phyloP scores from a whole-genome alignment of 2,888 invertebrate genomes.

The Protonemura montana region DNA sequence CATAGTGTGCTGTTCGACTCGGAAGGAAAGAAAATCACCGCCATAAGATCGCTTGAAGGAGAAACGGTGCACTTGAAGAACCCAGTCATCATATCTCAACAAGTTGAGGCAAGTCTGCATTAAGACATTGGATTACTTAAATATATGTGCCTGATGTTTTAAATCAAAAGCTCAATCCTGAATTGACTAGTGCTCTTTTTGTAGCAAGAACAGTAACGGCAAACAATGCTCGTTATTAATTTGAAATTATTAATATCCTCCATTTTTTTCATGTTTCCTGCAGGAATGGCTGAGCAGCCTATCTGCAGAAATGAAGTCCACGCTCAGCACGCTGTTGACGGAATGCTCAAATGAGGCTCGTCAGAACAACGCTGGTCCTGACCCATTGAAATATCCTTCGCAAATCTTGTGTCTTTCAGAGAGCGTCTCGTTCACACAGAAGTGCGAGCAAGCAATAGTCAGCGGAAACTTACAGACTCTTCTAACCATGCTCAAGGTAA shows the following conservation, averaged over 20 bases:
- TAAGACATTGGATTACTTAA: too few species aligned
- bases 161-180: too few species aligned
- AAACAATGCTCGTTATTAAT: too few species aligned
- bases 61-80: slow-evolving; percentile 75
- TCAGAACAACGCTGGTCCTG: slow-evolving; percentile 59
- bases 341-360: slow-evolving; percentile 64
- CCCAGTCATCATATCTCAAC: slow-evolving; percentile 73
- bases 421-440: slow-evolving; percentile 83
- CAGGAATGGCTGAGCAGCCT: slow-evolving; percentile 81
- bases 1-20: slow-evolving; percentile 76
- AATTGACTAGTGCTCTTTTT: too few species aligned
- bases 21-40: slow-evolving; percentile 65
- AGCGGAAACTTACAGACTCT: slow-evolving; percentile 68
- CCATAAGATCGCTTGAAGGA: slow-evolving; percentile 78
- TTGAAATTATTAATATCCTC: neutral
- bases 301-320: slow-evolving; percentile 81
- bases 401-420: slow-evolving; percentile 88
- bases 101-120: slow-evolving; percentile 81
- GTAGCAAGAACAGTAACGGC: too few species aligned
- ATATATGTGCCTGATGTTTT: too few species aligned
- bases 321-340: slow-evolving; percentile 74
- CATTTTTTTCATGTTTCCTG: neutral
- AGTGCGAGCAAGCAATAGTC: slow-evolving; percentile 81
- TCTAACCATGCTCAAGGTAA: slow-evolving; percentile 61
- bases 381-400: slow-evolving; percentile 72